These are phyloP conservation scores for Ditula angustiorana DNA, from an alignment of 2,888 invertebrate genomes.

Conservation along the genomic window DNA sequence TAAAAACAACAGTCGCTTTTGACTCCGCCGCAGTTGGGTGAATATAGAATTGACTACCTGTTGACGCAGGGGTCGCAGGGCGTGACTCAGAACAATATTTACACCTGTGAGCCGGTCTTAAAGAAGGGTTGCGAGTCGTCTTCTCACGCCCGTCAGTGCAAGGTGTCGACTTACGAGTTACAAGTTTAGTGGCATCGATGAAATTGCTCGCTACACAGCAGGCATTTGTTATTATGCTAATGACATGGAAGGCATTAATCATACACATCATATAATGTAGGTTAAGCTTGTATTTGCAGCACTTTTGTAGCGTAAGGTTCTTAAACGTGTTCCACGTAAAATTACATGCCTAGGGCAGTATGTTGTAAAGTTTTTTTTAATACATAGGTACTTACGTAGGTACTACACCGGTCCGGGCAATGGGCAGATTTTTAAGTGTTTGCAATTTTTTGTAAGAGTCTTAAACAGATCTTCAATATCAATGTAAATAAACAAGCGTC, in stretches of 20 bases:
- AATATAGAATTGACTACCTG: constrained; percentile 44
- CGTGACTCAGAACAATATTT: constrained; percentile 56
- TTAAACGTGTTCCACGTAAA: neutral
- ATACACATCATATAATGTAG: neutral
- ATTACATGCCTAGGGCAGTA: neutral
- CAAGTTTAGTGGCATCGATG: constrained; percentile 49
- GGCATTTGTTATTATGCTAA: constrained; percentile 46
- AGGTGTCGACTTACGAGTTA: constrained; percentile 51
- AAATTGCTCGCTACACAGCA: constrained; percentile 28
- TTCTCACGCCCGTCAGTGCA: constrained; percentile 61
- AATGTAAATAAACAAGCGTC: neutral
- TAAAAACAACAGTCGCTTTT: neutral
- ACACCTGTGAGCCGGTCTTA: constrained; percentile 62
- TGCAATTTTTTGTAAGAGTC: too few species aligned
- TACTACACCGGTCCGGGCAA: too few species aligned
- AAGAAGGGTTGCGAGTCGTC: constrained; percentile 61
- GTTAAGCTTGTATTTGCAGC: neutral
- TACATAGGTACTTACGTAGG: too few species aligned
- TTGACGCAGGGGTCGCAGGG: constrained; percentile 49
- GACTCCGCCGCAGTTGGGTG: neutral
- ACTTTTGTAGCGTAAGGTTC: neutral
- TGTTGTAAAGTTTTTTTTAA: too few species aligned
- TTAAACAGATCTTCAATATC: too few species aligned
- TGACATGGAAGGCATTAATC: constrained; percentile 34
- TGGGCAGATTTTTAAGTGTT: too few species aligned